Base-by-base conservation (phyloP, 2,797 vertebrate genomes). In the Hylomyscus alleni region DNA sequence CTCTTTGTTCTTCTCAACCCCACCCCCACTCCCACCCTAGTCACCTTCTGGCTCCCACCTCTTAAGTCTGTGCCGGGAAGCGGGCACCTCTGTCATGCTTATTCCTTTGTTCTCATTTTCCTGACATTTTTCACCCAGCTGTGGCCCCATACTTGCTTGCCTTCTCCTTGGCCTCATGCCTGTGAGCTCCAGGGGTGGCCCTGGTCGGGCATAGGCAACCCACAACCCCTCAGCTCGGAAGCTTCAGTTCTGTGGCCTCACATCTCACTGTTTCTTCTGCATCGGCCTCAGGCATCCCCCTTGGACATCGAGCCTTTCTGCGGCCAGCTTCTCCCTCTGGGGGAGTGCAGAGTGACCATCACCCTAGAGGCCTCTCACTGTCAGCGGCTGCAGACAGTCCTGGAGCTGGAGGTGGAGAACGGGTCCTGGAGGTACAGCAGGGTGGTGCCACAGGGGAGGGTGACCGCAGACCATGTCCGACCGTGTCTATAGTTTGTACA, bases 361-460 rank as follows among this genome's bases (percentile, higher is more conserved):
- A 52, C 98, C 62, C 99, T 99, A 95, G 98, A 91, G 54, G 98
- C 99, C 0, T 3, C 6, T n/a, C 92, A 29, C 90, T 99, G 98
- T 95, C 99, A 98, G 96, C 98, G 78, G 14, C 98, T 99, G 87
- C 98, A 99, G 93, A 99, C 99, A 0, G 98, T 99, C 37, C 98
- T 99, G 92, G 98, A 99, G 97, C 97, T 99, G 84, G 96, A 97
- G 3, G 99, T 99, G 90, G 98, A 99, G 90, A 98, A 99, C 0
- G 99, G 99, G 75, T 95, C 97, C 73, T 98, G 98, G 97, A 99
- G 99, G 99, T 99, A 95, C 99, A 98, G 56, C 3, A 29, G 17
- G 5, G 3, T 2, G 54, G 54, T 24, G 34, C 6, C 73, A 1
- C 40, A 12, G 22, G 54, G 54, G 52, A 54, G 52, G 52, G 14